Evolutionary conservation across 2,888 invertebrate species (phyloP), one percentile per base, ranked within the genome.

Genomic region (Orthonevra nobilis): DNA sequence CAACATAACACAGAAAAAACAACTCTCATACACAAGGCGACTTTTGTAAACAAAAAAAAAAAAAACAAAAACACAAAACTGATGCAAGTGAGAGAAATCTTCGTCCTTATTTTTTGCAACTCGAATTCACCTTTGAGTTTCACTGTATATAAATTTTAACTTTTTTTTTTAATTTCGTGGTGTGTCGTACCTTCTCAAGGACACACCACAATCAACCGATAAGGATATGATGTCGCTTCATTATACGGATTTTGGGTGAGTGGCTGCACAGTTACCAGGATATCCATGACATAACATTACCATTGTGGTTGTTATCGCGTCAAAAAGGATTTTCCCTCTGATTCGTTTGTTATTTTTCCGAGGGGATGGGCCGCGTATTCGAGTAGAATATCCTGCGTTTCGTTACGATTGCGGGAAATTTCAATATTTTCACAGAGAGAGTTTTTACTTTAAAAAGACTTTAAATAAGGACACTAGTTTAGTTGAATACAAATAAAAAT

Each of bases 231-330:
- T 54, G 38, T 48, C 19, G 60, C 54, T 68, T 34, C 52, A 56
- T 40, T 68, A 68, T 54, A 79, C 66, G 40, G 36, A 66, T 79
- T 68, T 66, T 42, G 42, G 44, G 28, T 72, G 46, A 30, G 52
- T 61, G 44, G 46, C 6, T 19, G 30, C 52, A 52, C 50, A 52
- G 52, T 64, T 32, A 46, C 48, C 66, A 73, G 54, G 66, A 79
- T 73, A 63, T 79, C 73, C 79, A 68, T 73, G 73, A 79, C 68
- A 79, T 79, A 73, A 79, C 79, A 66, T 73, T 54, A 52, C 56
- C 48, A 34, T 14, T 42, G 48, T 36, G 36, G 19, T 19, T 6
- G 34, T 54, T 12, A 23, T 4, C 10, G 30, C 17, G n/a, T 12
- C 17, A 17, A 15, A 15, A 10, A 17, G 36, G 17, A 20, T 3